These are phyloP conservation scores for Anabacerthia variegaticeps DNA, from an alignment of 2,797 vertebrate species.

Conservation along the genomic window DNA sequence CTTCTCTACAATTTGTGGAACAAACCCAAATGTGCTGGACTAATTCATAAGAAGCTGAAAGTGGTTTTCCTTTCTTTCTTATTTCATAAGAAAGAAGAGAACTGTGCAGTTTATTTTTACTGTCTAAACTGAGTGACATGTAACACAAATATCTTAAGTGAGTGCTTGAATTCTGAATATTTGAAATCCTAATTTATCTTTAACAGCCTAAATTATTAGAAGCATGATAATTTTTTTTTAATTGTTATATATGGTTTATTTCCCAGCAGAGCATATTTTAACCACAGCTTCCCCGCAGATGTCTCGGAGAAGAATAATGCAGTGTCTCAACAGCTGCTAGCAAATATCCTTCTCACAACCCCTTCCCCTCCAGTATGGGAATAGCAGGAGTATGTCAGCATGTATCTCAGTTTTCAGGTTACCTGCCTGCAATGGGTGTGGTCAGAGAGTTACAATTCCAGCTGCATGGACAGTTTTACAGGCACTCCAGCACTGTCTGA, in stretches of 20 bases:
- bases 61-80: not conserved
- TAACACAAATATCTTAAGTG: not conserved
- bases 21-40: not conserved
- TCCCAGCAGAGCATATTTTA: slow-evolving; percentile 29
- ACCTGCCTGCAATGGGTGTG: not conserved
- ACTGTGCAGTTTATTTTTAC: not conserved
- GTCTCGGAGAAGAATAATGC: slow-evolving; percentile 25
- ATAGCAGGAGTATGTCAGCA: not conserved
- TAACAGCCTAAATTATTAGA: not conserved
- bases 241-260: slow-evolving; percentile 16
- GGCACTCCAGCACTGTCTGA: not conserved
- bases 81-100: not conserved
- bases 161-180: not conserved
- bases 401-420: not conserved
- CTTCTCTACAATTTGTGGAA: not conserved
- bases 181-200: not conserved
- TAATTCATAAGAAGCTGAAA: not conserved
- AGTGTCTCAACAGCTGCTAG: not conserved
- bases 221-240: not conserved
- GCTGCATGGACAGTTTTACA: not conserved
- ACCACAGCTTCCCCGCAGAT: slow-evolving; percentile 14
- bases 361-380: not conserved
- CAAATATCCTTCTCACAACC: not conserved
- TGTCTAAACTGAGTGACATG: not conserved
- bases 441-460: not conserved